Conservation (phyloP, 2,888 invertebrate species). For the Halictus quadricinctus region DNA sequence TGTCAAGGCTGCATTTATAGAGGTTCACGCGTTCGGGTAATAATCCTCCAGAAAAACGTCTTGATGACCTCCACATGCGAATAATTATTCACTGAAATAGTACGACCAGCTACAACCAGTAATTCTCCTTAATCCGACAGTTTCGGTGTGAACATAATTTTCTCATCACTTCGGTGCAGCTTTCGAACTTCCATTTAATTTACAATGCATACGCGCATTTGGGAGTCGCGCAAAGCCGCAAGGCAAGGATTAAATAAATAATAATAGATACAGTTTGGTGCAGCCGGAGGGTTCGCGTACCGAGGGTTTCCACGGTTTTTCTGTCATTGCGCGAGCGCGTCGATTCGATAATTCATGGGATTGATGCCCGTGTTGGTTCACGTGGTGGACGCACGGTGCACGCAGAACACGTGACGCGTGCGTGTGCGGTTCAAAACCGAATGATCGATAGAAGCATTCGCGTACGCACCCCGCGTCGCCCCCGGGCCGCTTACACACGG, state of each 20-base stretch:
- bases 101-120: not conserved
- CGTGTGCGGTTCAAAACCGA: conserved; percentile 49
- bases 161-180: not conserved
- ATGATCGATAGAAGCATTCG: conserved; percentile 56
- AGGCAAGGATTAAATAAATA: not conserved
- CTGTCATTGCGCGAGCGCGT: conserved; percentile 7
- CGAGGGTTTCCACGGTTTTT: not conserved
- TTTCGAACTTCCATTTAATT: not conserved
- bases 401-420: conserved; percentile 52
- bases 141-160: not conserved
- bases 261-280: not conserved
- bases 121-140: not conserved
- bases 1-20: no score
- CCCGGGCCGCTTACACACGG: not conserved
- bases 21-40: no score
- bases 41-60: no score
- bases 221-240: not conserved
- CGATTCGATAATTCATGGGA: conserved; percentile 51
- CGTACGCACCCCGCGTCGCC: not conserved
- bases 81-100: no score
- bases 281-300: not conserved
- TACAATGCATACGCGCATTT: not conserved
- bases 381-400: conserved; percentile 29
- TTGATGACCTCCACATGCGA: no score
- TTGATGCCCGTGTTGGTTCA: conserved; percentile 49